These are phyloP conservation scores for Pachliopta kotzebuea DNA, from an alignment of 2,888 invertebrate genomes.

Conservation along the genomic window DNA sequence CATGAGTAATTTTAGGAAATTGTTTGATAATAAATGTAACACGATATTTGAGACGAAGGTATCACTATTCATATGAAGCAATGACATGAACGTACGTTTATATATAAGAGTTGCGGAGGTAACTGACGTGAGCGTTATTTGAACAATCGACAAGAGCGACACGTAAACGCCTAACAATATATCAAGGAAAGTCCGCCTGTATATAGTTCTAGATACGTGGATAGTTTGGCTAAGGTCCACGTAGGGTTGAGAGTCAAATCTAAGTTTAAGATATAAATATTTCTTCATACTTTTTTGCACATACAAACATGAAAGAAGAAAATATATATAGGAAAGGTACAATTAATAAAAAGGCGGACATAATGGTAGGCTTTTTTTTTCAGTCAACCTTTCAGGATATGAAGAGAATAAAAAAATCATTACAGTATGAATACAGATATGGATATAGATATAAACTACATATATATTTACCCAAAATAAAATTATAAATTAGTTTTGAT, in stretches of 20 bases:
- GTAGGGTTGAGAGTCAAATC: slow-evolving; percentile 30
- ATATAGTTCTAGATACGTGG: slow-evolving; percentile 46
- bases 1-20: not conserved
- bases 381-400: no score
- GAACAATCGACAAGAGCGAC: slow-evolving; percentile 11
- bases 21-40: not conserved
- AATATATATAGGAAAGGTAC: no score
- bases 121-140: slow-evolving; percentile 4
- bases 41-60: not conserved
- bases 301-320: no score
- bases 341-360: no score
- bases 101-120: not conserved
- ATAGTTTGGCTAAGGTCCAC: slow-evolving; percentile 34
- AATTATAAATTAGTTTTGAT: no score
- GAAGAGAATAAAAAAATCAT: no score
- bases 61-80: not conserved
- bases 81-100: not conserved
- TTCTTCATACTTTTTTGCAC: no score
- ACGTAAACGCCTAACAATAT: slow-evolving; percentile 39
- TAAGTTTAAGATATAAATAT: no score
- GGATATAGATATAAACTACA: no score
- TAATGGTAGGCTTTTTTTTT: no score
- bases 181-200: slow-evolving; percentile 47
- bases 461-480: no score
- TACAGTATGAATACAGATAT: no score